Percentiles rank a stretch among this genome's conserved stretches.
Conservation (phyloP, 2,888 invertebrate genomes). For the Cartodere bifasciata region DNA sequence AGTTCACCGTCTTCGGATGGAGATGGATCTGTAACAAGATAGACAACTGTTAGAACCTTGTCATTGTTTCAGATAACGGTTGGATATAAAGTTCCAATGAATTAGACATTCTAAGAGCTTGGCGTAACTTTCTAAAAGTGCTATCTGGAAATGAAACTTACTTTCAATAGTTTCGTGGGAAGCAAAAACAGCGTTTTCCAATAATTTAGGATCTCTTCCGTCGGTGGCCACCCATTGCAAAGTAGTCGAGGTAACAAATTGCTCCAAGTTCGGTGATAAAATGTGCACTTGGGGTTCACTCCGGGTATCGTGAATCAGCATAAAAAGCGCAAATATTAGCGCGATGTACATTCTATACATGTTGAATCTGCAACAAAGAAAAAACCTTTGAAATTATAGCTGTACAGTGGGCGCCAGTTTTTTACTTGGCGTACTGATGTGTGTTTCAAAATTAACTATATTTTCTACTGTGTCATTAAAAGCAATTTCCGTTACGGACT, state of each 20-base stretch:
- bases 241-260: slow-evolving; percentile 68
- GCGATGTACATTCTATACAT: no score
- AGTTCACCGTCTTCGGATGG: slow-evolving; percentile 37
- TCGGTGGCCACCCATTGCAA: slow-evolving; percentile 57
- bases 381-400: no score
- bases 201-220: slow-evolving; percentile 31
- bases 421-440: no score
- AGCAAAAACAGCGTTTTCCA: slow-evolving; percentile 56
- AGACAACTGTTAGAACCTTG: slow-evolving; percentile 1
- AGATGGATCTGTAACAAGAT: slow-evolving; percentile 27
- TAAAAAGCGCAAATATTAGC: no score
- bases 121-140: no score
- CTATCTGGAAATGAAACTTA: no score
- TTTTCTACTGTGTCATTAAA: no score
- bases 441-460: no score
- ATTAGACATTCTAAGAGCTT: no score
- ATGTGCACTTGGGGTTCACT: slow-evolving; percentile 27
- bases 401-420: no score
- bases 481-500: no score
- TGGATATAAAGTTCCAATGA: slow-evolving; percentile 3
- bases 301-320: slow-evolving; percentile 3
- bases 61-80: background rate
- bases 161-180: slow-evolving; percentile 30
- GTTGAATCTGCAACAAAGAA: no score
- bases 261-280: slow-evolving; percentile 37